phyloP scores from a whole-genome alignment of 2,888 invertebrate species.

The Tridacna gigas region DNA sequence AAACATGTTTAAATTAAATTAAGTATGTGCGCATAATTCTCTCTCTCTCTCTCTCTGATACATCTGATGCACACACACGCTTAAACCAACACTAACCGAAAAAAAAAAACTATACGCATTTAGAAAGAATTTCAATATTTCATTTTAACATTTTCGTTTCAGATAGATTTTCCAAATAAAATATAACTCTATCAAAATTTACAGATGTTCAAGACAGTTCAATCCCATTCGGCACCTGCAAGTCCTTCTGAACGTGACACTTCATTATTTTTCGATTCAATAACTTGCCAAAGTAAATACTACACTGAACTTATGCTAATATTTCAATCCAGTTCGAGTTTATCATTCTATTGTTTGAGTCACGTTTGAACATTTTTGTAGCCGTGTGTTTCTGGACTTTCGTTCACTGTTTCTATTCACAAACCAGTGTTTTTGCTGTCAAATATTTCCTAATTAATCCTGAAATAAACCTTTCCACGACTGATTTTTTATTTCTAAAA shows the following conservation, averaged over 20 bases:
- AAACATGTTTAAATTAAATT: no score
- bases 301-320: conserved; percentile 18
- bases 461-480: not conserved
- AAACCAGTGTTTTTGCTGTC: conserved; percentile 4
- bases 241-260: conserved; percentile 17
- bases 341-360: conserved; percentile 12
- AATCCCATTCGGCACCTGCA: conserved; percentile 9
- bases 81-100: no score
- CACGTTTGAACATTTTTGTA: conserved; percentile 17
- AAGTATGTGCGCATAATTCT: no score
- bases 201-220: not conserved
- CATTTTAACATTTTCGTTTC: no score
- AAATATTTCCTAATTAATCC: conserved; percentile 11
- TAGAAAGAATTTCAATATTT: no score
- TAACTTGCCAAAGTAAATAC: conserved; percentile 13
- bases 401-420: not conserved
- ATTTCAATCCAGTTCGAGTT: conserved; percentile 5
- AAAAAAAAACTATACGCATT: no score
- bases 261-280: conserved; percentile 16
- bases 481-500: no score
- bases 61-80: no score
- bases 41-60: no score
- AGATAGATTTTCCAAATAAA: no score
- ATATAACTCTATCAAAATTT: no score
- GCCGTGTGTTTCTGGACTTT: not conserved